Base-by-base conservation (phyloP, 1,140 invertebrate species). In the Sminthurides bifidus region DNA sequence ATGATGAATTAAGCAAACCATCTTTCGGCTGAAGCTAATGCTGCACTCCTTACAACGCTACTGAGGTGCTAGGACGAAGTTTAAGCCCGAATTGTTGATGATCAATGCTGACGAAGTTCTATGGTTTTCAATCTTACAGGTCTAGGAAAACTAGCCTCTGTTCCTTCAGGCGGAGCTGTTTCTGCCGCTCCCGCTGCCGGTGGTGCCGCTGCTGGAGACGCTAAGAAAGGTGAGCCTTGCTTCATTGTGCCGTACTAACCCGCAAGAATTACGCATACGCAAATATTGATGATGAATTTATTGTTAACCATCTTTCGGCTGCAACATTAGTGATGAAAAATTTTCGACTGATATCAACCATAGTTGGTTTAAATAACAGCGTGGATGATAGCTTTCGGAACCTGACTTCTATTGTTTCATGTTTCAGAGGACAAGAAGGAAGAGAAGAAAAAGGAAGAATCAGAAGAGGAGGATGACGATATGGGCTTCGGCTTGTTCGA, bases 401-500 rank as follows among this genome's bases (percentile, higher is more conserved):
- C 41, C 19, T 44, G 21, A 37, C 17, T 41, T 55, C 35, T 26
- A 31, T 51, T 45, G 12, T 60, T 56, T 62, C 54, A 48, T 60
- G 53, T 43, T 60, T 67, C 69, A 67, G 71, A 65, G 60, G 70
- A 65, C 33, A 66, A 69, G 60, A 68, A 69, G 46, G 64, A 71
- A 58, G 63, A 66, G 56, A 72, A 67, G 53, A 66, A 68, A 54
- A 53, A 61, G 27, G 61, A n/a, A n/a, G n/a, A 67, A 61, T 68
- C 66, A 35, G 66, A 67, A 58, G 65, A 66, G 30, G 71, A 73
- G 53, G 71, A 70, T 56, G 68, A 68, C 38, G 68, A 69, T 48
- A 68, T 69, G 68, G 68, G 68, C 12, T 69, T 69, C 41, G 68
- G 68, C 50, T 53, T 69, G 23, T 69, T 69, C 44, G 68, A 69